These are phyloP conservation scores for Hoplias malabaricus DNA, from an alignment of 2,113 vertebrate species.

Conservation along the genomic window DNA sequence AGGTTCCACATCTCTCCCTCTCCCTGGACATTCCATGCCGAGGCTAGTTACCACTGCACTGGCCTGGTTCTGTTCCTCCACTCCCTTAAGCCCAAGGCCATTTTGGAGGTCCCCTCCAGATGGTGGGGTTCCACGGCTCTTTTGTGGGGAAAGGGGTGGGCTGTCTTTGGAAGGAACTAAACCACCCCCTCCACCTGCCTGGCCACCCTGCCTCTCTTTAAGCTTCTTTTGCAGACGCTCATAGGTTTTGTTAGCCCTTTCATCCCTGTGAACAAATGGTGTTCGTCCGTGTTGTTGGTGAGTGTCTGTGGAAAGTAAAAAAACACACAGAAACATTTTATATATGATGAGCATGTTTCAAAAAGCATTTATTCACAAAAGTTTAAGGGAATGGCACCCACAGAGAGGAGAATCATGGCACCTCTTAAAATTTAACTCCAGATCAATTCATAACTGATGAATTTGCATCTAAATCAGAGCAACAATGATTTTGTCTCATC, in stretches of 20 bases:
- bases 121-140: constrained; percentile 77
- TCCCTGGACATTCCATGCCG: constrained; percentile 70
- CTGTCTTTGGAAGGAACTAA: constrained; percentile 85
- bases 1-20: constrained; percentile 70
- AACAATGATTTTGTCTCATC: no score
- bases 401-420: no score
- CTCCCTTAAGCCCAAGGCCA: constrained; percentile 78
- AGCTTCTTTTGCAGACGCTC: constrained; percentile 95
- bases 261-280: constrained; percentile 84
- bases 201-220: constrained; percentile 87
- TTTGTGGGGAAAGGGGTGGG: constrained; percentile 89
- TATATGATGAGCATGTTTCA: not conserved
- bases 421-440: no score
- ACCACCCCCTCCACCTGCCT: constrained; percentile 65
- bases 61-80: constrained; percentile 68
- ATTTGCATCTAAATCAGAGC: not conserved
- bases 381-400: no score
- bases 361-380: no score
- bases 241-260: constrained; percentile 91
- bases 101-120: constrained; percentile 78
- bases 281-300: constrained; percentile 86
- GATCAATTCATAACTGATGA: no score
- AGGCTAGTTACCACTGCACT: constrained; percentile 70
- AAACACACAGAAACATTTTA: not conserved
- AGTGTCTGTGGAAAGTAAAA: constrained; percentile 78